Percentiles rank a stretch among this genome's conserved stretches.
phyloP scores from a whole-genome alignment of 2,113 vertebrate species.

The Pyxicephalus adspersus region DNA sequence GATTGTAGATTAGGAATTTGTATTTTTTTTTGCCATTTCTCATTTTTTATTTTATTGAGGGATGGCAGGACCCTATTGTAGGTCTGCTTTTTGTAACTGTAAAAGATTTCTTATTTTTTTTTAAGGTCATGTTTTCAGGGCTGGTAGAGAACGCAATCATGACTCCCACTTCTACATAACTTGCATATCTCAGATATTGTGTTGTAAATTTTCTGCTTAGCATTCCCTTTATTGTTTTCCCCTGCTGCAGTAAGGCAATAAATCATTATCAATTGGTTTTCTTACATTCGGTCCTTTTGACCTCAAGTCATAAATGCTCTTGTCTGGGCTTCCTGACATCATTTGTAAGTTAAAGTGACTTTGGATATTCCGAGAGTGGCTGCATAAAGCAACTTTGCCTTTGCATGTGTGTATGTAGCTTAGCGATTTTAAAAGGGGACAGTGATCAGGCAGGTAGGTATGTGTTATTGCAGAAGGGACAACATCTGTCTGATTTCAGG shows the following conservation, averaged over 20 bases:
- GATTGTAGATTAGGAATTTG: not conserved
- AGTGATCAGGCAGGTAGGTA: too few relatives aligned
- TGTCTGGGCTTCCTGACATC: not conserved
- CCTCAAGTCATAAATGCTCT: not conserved
- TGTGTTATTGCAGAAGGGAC: too few relatives aligned
- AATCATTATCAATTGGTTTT: slow-evolving; percentile 5
- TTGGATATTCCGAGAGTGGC: not conserved
- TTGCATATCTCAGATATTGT: slow-evolving; percentile 16
- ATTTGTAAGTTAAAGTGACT: not conserved
- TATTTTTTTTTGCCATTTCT: not conserved
- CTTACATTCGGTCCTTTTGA: not conserved
- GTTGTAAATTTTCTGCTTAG: slow-evolving; percentile 3
- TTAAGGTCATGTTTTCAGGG: not conserved
- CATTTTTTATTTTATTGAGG: not conserved
- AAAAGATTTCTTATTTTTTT: not conserved
- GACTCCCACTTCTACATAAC: slow-evolving; percentile 27
- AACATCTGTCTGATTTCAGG: too few relatives aligned
- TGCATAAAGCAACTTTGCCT: too few relatives aligned
- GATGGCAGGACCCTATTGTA: too few relatives aligned
- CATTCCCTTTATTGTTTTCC: slow-evolving; percentile 7
- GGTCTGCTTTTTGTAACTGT: too few relatives aligned
- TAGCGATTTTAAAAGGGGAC: too few relatives aligned
- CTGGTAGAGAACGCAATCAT: not conserved
- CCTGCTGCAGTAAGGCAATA: not conserved
- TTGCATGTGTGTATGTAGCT: too few relatives aligned